Evolutionary conservation across 2,113 vertebrate genomes (phyloP).

Genomic region (Fregetta grallaria): DNA sequence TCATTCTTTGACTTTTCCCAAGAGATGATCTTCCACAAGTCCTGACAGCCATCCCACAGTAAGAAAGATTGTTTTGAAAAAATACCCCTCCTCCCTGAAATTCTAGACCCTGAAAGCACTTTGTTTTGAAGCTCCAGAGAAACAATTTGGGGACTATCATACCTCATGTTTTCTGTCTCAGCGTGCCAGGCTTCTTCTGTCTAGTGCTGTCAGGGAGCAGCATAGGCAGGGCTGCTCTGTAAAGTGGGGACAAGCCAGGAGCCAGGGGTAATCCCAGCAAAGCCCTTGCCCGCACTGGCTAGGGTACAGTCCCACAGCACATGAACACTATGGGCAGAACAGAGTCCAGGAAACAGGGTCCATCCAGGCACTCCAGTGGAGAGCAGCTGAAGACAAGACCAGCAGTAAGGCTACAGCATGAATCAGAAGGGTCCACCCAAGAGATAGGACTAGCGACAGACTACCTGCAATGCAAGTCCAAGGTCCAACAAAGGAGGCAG

Average conservation of each 20-base stretch:
- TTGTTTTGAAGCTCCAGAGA: background rate
- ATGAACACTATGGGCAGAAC: background rate
- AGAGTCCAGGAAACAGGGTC: background rate
- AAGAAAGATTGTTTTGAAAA: background rate
- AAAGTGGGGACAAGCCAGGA: background rate
- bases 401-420: background rate
- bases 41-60: background rate
- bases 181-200: accelerated
- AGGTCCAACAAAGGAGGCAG: background rate
- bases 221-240: background rate
- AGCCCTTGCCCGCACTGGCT: background rate
- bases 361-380: background rate
- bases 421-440: background rate
- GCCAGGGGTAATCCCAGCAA: background rate
- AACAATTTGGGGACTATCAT: background rate
- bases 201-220: background rate
- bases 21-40: background rate
- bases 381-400: background rate
- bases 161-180: background rate
- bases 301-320: background rate
- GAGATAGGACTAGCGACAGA: background rate
- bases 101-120: background rate
- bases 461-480: background rate
- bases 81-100: background rate
- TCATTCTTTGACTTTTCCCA: background rate